These are phyloP conservation scores for Diceros bicornis DNA, from an alignment of 2,797 vertebrate species.

Conservation along the genomic window DNA sequence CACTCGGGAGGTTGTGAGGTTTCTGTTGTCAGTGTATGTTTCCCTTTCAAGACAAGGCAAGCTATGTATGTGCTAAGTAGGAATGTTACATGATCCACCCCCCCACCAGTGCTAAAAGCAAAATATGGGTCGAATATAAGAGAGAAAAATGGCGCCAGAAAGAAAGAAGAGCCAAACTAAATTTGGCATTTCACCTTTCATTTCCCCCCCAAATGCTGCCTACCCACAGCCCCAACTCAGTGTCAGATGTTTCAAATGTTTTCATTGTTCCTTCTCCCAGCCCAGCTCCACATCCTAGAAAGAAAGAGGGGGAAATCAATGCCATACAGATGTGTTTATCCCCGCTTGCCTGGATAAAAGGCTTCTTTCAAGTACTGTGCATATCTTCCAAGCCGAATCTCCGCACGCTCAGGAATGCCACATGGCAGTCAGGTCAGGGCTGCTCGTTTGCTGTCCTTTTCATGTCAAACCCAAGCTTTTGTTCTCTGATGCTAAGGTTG, in stretches of 20 bases:
- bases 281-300: constrained; percentile 60
- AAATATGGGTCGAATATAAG: constrained; percentile 37
- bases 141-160: constrained; percentile 61
- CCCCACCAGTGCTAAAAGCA: constrained; percentile 30
- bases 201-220: constrained; percentile 30
- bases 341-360: constrained; percentile 80
- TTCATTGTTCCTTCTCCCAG: constrained; percentile 59
- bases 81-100: constrained; percentile 60
- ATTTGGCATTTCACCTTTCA: constrained; percentile 80
- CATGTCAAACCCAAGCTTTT: constrained; percentile 66
- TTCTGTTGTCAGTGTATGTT: constrained; percentile 59
- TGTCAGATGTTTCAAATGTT: constrained; percentile 76
- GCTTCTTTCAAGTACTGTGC: constrained; percentile 71
- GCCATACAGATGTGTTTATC: constrained; percentile 79
- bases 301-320: constrained; percentile 61
- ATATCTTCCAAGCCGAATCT: constrained; percentile 69
- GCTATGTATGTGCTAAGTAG: constrained; percentile 72
- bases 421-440: constrained; percentile 58
- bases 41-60: constrained; percentile 76
- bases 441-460: constrained; percentile 63
- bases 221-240: constrained; percentile 26
- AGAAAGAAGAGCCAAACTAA: constrained; percentile 76
- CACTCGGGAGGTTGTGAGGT: constrained; percentile 60
- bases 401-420: constrained; percentile 49
- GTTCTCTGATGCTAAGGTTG: constrained; percentile 72